phyloP scores from a whole-genome alignment of 2,888 invertebrate genomes.

The Drosophila algonquin region DNA sequence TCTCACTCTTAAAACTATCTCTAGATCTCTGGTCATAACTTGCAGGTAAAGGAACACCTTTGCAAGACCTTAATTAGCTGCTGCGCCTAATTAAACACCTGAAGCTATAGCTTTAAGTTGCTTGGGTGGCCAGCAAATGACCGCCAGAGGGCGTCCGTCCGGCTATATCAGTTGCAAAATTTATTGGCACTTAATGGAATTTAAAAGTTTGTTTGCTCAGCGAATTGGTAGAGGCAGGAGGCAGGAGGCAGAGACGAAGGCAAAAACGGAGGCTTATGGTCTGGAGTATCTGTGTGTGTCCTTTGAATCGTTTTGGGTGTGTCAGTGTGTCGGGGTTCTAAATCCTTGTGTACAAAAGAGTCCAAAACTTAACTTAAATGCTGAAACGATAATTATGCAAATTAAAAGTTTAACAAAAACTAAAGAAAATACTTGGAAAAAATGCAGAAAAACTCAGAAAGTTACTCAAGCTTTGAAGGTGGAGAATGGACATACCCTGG shows the following conservation, averaged over 20 bases:
- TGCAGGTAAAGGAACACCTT: slow-evolving; percentile 1
- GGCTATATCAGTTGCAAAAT: slow-evolving; percentile 80
- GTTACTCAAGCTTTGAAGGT: background rate
- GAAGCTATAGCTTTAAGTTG: slow-evolving; percentile 24
- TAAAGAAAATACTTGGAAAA: slow-evolving; percentile 32
- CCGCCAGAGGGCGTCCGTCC: slow-evolving; percentile 46
- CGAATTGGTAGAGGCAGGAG: slow-evolving; percentile 34
- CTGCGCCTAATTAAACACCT: slow-evolving; percentile 56
- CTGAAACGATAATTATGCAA: slow-evolving; percentile 81
- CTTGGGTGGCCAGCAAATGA: slow-evolving; percentile 24
- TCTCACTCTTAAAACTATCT: background rate
- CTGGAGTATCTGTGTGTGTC: slow-evolving; percentile 22
- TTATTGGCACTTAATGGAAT: slow-evolving; percentile 82
- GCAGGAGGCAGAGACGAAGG: slow-evolving; percentile 17
- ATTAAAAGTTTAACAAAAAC: slow-evolving; percentile 72
- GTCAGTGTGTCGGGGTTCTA: slow-evolving; percentile 5
- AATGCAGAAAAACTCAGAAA: slow-evolving; percentile 4
- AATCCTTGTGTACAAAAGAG: slow-evolving; percentile 46
- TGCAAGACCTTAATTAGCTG: slow-evolving; percentile 46
- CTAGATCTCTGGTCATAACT: slow-evolving; percentile 16
- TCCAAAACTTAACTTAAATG: slow-evolving; percentile 73
- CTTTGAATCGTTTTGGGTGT: slow-evolving; percentile 5
- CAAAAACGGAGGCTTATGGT: background rate
- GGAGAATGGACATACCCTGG: slow-evolving; percentile 7
- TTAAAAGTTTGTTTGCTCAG: slow-evolving; percentile 80